These are phyloP conservation scores for Holothuria scabra DNA, from an alignment of 53 echinoderm and acorn worm species.

Conservation along the genomic window DNA sequence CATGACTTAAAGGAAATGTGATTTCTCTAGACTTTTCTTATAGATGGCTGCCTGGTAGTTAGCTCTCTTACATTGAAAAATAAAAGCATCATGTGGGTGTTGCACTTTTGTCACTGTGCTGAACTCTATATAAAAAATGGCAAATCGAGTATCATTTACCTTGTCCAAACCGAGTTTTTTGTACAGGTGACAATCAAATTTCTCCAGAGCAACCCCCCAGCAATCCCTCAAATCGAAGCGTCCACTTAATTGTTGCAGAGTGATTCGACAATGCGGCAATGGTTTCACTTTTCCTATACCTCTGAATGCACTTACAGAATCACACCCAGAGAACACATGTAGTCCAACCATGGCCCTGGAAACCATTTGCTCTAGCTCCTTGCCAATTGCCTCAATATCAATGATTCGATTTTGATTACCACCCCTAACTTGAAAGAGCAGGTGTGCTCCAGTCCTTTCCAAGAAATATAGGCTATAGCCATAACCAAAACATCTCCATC, in stretches of 20 bases:
- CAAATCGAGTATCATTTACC: neutral
- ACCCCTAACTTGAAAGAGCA: conserved; percentile 46
- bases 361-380: neutral
- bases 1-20: too few relatives aligned
- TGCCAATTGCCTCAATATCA: conserved; percentile 8
- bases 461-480: conserved; percentile 46
- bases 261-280: neutral
- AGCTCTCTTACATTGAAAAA: too few relatives aligned
- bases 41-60: too few relatives aligned
- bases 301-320: conserved; percentile 42
- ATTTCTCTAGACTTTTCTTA: neutral
- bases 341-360: neutral
- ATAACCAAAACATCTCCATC: conserved; percentile 70
- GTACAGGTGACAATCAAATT: too few relatives aligned
- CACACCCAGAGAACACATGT: conserved; percentile 33
- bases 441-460: conserved; percentile 1
- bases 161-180: neutral
- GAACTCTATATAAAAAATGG: too few relatives aligned
- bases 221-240: neutral
- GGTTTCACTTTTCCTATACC: conserved; percentile 6
- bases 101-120: neutral
- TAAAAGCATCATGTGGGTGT: neutral
- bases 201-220: neutral
- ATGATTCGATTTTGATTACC: conserved; percentile 35
- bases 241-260: neutral